These are phyloP conservation scores for Cydia pomonella DNA, from an alignment of 1,140 invertebrate species.

Conservation along the genomic window DNA sequence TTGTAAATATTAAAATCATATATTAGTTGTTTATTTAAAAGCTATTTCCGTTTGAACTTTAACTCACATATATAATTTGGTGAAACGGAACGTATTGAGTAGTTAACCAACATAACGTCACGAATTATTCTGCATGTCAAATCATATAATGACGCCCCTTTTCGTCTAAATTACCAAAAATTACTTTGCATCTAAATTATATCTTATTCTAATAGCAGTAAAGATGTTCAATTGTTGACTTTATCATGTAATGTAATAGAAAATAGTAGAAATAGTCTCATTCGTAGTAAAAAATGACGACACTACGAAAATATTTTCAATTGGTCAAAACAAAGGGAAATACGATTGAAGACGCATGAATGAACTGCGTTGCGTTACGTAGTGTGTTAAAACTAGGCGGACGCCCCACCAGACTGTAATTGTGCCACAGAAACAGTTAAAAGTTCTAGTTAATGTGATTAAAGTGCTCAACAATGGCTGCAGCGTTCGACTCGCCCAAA, in stretches of 20 bases:
- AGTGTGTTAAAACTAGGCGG: background rate
- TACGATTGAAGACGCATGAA: constrained; percentile 19
- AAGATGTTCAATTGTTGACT: background rate
- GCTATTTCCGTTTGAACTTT: background rate
- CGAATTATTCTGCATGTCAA: constrained; percentile 37
- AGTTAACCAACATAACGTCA: constrained; percentile 34
- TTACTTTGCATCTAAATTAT: background rate
- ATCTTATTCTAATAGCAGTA: constrained; percentile 15
- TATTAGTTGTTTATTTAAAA: no score
- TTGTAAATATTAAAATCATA: no score
- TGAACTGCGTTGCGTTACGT: constrained; percentile 17
- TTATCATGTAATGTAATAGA: background rate
- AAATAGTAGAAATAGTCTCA: background rate
- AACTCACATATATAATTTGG: background rate
- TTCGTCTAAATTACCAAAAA: constrained; percentile 1
- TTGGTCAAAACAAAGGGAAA: constrained; percentile 27
- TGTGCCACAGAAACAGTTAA: constrained; percentile 12
- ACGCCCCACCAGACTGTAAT: constrained; percentile 9
- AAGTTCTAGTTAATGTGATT: constrained; percentile 39
- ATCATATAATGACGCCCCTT: background rate
- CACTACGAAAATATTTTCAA: constrained; percentile 19
- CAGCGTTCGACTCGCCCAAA: constrained; percentile 71
- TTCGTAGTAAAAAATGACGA: constrained; percentile 25
- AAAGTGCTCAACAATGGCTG: constrained; percentile 55
- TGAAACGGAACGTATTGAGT: constrained; percentile 38